These are phyloP conservation scores for Agrilus planipennis DNA, from an alignment of 1,140 invertebrate genomes.

Conservation along the genomic window DNA sequence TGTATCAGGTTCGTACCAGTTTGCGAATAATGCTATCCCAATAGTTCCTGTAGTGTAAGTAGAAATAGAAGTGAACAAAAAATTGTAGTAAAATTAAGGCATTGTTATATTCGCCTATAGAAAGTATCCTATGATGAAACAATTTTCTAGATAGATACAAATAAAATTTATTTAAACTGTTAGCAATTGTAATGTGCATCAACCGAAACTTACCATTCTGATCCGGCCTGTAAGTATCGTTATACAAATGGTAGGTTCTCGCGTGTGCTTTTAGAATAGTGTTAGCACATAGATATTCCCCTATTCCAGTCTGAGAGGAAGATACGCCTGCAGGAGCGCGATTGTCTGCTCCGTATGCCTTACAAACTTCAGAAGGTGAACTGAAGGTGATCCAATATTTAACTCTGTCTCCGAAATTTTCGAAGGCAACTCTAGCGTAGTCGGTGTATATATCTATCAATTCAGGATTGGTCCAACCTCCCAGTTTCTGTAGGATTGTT, in stretches of 20 bases:
- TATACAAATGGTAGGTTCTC: conserved; percentile 38
- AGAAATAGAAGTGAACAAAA: background rate
- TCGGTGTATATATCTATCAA: conserved; percentile 36
- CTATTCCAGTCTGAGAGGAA: conserved; percentile 37
- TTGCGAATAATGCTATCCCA: conserved; percentile 36
- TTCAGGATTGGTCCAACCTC: conserved; percentile 39
- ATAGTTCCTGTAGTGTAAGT: conserved; percentile 33
- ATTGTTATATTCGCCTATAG: no score
- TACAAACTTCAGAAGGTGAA: conserved; percentile 41
- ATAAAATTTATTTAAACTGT: conserved; percentile 2
- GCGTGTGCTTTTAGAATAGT: conserved; percentile 35
- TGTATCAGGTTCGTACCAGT: conserved; percentile 34
- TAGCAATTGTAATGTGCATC: conserved; percentile 27
- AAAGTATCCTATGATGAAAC: no score
- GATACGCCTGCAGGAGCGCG: background rate
- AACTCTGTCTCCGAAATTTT: no score
- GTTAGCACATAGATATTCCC: conserved; percentile 40
- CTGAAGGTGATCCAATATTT: conserved; percentile 46
- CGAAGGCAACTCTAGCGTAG: conserved; percentile 30
- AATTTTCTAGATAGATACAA: conserved; percentile 5
- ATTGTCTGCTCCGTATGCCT: conserved; percentile 10
- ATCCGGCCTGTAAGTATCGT: conserved; percentile 35
- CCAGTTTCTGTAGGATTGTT: conserved; percentile 35
- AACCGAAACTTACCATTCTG: conserved; percentile 35
- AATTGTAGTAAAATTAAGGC: no score